Conservation (phyloP, 2,113 vertebrate genomes). For the Ciconia stormi region DNA sequence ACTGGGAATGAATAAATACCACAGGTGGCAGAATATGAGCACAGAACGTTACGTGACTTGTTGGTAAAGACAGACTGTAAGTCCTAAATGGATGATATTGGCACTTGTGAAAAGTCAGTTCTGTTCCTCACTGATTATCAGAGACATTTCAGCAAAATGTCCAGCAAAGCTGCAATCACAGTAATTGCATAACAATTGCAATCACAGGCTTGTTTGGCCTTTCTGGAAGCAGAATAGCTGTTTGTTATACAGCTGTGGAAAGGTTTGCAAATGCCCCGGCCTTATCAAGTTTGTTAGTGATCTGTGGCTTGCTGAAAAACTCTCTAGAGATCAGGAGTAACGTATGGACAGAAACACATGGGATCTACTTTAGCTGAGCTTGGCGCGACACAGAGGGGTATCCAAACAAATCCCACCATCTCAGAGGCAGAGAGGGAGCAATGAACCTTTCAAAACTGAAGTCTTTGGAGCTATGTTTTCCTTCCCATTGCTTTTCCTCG, state of each 20-base stretch:
- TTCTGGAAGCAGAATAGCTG: neutral
- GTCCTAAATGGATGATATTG: constrained; percentile 13
- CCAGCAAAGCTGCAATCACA: constrained; percentile 45
- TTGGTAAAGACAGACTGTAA: neutral
- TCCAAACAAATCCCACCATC: neutral
- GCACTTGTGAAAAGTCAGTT: constrained; percentile 13
- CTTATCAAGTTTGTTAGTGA: neutral
- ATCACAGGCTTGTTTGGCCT: constrained; percentile 37
- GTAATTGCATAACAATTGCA: constrained; percentile 49
- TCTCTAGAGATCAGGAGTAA: neutral
- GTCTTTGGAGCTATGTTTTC: neutral
- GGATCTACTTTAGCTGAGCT: neutral
- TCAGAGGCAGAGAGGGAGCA: neutral
- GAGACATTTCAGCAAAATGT: constrained; percentile 20
- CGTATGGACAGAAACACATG: neutral
- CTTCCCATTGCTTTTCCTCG: neutral
- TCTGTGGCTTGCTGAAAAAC: neutral
- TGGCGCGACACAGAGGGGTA: neutral
- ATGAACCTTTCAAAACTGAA: neutral
- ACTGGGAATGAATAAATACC: constrained; percentile 21
- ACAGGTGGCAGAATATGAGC: constrained; percentile 17
- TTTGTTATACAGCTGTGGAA: neutral
- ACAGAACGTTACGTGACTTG: neutral
- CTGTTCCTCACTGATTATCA: constrained; percentile 32
- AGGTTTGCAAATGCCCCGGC: neutral